Conservation (phyloP, 1,140 invertebrate species). For the Neoseiulus cucumeris region DNA sequence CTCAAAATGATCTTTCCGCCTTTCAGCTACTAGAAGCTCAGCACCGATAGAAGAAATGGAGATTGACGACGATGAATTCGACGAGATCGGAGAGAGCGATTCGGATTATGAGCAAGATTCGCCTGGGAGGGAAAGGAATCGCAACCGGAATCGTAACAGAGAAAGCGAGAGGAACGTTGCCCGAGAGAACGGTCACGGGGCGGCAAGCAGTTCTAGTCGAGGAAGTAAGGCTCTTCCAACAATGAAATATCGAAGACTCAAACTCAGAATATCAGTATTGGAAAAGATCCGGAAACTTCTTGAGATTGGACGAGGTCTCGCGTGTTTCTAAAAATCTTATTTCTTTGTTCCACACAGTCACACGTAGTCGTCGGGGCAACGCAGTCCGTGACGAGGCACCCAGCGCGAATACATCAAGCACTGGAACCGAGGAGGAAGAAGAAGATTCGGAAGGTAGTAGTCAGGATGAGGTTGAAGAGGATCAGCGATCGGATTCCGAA, state of each 20-base stretch:
- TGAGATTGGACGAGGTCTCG: no score
- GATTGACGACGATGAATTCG: background rate
- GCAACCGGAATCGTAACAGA: background rate
- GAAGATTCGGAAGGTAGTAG: conserved; percentile 32
- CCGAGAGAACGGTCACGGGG: background rate
- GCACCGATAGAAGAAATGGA: background rate
- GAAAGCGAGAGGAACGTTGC: background rate
- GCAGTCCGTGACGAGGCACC: background rate
- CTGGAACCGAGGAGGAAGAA: conserved; percentile 26
- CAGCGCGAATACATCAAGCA: conserved; percentile 20
- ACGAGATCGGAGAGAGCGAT: conserved; percentile 7
- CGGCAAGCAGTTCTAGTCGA: background rate
- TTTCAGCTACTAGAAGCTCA: no score
- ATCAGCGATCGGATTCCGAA: background rate
- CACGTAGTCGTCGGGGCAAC: background rate
- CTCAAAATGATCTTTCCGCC: no score
- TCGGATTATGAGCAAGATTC: conserved; percentile 3
- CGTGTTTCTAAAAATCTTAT: no score
- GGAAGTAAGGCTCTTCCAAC: background rate
- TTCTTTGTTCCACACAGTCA: background rate
- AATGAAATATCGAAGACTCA: no score
- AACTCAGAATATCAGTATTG: no score
- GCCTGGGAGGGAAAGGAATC: background rate
- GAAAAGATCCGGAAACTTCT: no score
- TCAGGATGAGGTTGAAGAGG: conserved; percentile 31